Base-by-base conservation (phyloP, 2,113 vertebrate genomes). In the Hipposideros armiger region DNA sequence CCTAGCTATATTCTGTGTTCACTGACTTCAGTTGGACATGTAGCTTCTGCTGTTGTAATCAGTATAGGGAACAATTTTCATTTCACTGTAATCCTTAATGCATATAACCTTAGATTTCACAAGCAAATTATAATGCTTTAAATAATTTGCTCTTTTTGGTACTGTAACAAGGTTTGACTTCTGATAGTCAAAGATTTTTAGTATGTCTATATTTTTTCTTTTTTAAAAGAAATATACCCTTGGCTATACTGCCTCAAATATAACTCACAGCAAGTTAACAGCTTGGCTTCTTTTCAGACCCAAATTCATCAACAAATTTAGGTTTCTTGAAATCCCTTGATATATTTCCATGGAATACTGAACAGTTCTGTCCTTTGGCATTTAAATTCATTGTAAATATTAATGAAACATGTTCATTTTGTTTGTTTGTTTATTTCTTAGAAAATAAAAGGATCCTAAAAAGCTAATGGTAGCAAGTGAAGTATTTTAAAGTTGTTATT, bases 61-160 rank as follows among this genome's bases (percentile, higher is more conserved):
- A 77, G 32, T 50, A 74, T 17, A 83, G 22, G 16, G 24, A 84
- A 77, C 74, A 15, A 26, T 56, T 73, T 56, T 86, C 4, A 20
- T 94, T 94, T 95, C 52, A 56, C 42, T 87, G 52, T 94, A 47
- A 90, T 78, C 64, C 32, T 96, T 36, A 70, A 2, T 87, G 28
- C 45, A 32, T 72, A 45, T 64, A 66, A 47, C 40, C 42, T 97
- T 93, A 64, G 30, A 56, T 95, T 97, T 92, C 54, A 85, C 52
- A 96, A 90, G 87, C 17, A 92, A 70, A 88, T 92, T 87, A 67
- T 91, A 84, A 78, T 47, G 62, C 94, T 97, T 97, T 96, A 97
- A 93, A 94, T 98, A 90, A 94, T 98, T 17, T 4, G 81, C 93
- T 95, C 24, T 62, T 96, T 96, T 91, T 78, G 58, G 7, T 86